Evolutionary conservation across 1,140 invertebrate genomes (phyloP).

Genomic region (Drosophila elegans): DNA sequence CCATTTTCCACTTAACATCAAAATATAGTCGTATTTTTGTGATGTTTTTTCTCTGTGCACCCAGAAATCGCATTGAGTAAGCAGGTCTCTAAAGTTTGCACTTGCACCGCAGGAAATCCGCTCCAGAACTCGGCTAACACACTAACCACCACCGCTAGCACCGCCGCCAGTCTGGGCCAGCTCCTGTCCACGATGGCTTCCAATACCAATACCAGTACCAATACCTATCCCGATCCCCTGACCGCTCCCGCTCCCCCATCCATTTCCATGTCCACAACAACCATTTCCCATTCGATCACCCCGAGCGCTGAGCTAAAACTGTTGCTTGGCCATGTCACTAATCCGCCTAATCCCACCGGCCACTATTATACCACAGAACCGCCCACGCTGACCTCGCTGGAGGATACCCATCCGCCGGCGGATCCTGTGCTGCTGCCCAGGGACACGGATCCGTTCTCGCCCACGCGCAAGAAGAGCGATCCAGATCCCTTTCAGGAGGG

Average conservation of each 20-base stretch:
- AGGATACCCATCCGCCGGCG: slow-evolving; percentile 34
- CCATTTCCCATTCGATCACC: slow-evolving; percentile 22
- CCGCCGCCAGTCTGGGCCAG: slow-evolving; percentile 48
- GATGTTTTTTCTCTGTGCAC: slow-evolving; percentile 19
- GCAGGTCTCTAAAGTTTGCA: slow-evolving; percentile 69
- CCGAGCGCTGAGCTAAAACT: slow-evolving; percentile 71
- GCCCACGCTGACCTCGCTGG: slow-evolving; percentile 26
- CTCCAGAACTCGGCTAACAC: slow-evolving; percentile 57
- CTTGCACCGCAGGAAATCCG: slow-evolving; percentile 66
- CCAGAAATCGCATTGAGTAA: slow-evolving; percentile 9
- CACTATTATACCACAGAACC: slow-evolving; percentile 81
- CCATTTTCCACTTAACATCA: neutral
- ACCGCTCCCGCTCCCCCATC: slow-evolving; percentile 3
- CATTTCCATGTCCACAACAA: slow-evolving; percentile 14
- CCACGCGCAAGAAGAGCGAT: slow-evolving; percentile 86
- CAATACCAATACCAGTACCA: neutral
- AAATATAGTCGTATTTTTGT: no score
- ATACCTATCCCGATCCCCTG: neutral
- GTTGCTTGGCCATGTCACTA: slow-evolving; percentile 64
- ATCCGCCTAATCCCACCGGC: slow-evolving; percentile 72
- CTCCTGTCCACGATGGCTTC: slow-evolving; percentile 28
- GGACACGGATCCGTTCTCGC: slow-evolving; percentile 84
- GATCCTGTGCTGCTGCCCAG: slow-evolving; percentile 79
- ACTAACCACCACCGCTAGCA: slow-evolving; percentile 67
- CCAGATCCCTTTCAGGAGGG: slow-evolving; percentile 89